These are phyloP conservation scores for Shargacucullia verbasci DNA, from an alignment of 2,888 invertebrate genomes.

Conservation along the genomic window DNA sequence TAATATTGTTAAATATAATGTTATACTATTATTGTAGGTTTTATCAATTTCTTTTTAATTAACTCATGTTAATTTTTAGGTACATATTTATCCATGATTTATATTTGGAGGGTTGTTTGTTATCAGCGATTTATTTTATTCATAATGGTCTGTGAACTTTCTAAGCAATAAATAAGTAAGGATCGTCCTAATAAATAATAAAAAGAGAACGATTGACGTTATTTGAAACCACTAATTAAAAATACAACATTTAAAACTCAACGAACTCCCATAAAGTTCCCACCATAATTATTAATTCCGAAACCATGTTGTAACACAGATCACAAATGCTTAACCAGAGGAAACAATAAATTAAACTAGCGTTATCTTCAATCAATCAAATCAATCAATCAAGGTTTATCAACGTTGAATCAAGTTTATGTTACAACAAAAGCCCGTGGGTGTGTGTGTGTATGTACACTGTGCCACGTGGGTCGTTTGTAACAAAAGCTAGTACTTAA, in stretches of 20 bases:
- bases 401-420: slow-evolving; percentile 17
- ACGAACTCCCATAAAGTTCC: not conserved
- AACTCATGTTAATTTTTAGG: no score
- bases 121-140: no score
- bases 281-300: not conserved
- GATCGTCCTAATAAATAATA: no score
- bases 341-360: slow-evolving; percentile 40
- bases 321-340: slow-evolving; percentile 13
- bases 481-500: not conserved
- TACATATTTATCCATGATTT: no score
- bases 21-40: no score
- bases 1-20: no score
- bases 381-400: slow-evolving; percentile 35
- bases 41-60: no score
- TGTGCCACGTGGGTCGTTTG: slow-evolving; percentile 2
- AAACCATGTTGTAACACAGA: slow-evolving; percentile 2
- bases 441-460: not conserved
- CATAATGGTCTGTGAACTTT: no score
- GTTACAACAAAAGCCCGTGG: slow-evolving; percentile 24
- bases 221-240: not conserved
- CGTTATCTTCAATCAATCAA: slow-evolving; percentile 39
- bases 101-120: no score
- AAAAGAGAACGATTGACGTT: no score
- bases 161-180: no score
- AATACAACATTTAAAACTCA: not conserved